Evolutionary conservation across 2,888 invertebrate species (phyloP), one percentile per base, ranked within the genome.

Genomic region (Stenodera caucasica): DNA sequence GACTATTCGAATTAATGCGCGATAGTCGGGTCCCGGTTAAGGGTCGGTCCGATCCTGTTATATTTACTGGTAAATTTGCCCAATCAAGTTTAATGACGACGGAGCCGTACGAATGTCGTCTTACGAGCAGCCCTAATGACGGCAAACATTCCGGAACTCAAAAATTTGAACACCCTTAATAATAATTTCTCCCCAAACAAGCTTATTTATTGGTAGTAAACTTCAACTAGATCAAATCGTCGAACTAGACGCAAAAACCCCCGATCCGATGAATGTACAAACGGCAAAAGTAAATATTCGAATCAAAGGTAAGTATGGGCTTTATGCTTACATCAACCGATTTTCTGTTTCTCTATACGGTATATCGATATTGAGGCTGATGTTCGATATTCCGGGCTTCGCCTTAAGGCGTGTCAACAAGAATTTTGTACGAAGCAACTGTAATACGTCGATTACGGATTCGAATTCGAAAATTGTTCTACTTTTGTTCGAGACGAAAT

Each of bases 391-490:
- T 23, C 18, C 57, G 50, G 61, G 53, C 56, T 23, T n/a, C 53
- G 15, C 53, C 50, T 57, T n/a, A 55, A 51, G 55, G 53, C 53
- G 60, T 58, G 58, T 57, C 64, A 64, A 64, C 64, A 61, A 64
- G 61, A 64, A 64, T 61, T 61, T 56, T 58, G 37, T 56, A 60
- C 53, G 53, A 58, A 58, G 64, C 60, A 60, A 55, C 56, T 53
- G 58, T 63, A 64, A 64, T 64, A 52, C 61, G 56, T 35, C 50
- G 64, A 64, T 64, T 64, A 64, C 53, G 56, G 58, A 56, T 63
- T 60, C 56, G 58, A 54, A 56, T 53, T 57, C 40, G 40, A 50
- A 59, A 58, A 58, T 9, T 23, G 2, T 21, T 9, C 18, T 3
- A 2, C 2, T 9, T 18, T 18, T 18, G 11, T 7, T 60, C 57